Evolutionary conservation across 2,888 invertebrate genomes (phyloP), one percentile per base, ranked within the genome.

Genomic region (Orthosia gracilis): DNA sequence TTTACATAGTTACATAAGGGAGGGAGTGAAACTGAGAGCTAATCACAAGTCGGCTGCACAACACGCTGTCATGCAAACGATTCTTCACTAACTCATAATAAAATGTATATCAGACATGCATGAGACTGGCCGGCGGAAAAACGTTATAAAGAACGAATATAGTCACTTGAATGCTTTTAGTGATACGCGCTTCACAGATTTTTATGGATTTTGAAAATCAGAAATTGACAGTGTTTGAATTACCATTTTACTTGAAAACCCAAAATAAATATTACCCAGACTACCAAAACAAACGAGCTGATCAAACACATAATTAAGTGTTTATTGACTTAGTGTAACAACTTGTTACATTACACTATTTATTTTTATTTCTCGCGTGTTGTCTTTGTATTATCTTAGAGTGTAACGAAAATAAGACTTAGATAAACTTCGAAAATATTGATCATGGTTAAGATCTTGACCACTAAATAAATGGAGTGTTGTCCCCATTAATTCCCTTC

Each of bases 391-490:
- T n/a, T n/a, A n/a, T n/a, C n/a, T n/a, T n/a, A n/a, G n/a, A n/a
- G n/a, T n/a, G n/a, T n/a, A n/a, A n/a, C n/a, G n/a, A n/a, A n/a
- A n/a, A n/a, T n/a, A n/a, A n/a, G n/a, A n/a, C n/a, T n/a, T 26
- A 31, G 31, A 7, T 52, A 17, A 15, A 59, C 7, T 45, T 64
- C n/a, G 26, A 15, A 50, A 50, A 17, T 40, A 21, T 66, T 17
- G 17, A n/a, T 7, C 7, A 55, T 49, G 2, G 50, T 23, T 7
- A 58, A 4, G 54, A 55, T 11, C 2, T 61, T 31, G 26, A 47
- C 31, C 31, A 58, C 31, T 47, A 52, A 66, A 61, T 54, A 68
- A 74, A 21, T 12, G 7, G 17, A 54, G 59, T 31, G 49, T 13
- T 12, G 54, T 18, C 23, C 3, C n/a, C 13, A 4, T 18, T 3